Evolutionary conservation across 2,113 vertebrate genomes (phyloP), one percentile per base, ranked within the genome.

Genomic region (Blennius ocellaris): DNA sequence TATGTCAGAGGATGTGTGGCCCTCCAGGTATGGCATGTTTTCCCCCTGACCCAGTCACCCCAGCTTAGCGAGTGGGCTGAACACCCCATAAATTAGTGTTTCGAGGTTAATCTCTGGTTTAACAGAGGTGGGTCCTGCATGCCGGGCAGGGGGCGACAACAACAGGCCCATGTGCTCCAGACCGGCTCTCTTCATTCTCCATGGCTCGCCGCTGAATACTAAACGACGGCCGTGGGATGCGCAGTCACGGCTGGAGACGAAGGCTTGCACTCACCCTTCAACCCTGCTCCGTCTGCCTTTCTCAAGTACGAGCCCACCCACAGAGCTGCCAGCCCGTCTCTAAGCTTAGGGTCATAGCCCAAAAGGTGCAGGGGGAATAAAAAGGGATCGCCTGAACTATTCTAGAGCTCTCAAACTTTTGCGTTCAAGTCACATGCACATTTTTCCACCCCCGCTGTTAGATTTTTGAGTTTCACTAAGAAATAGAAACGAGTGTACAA

Each of bases 161-260:
- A 66, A 87, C 92, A 89, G 82, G 63, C 72, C 69, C 60, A 5
- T 60, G 60, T 80, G 69, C 80, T 68, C 93, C 95, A 94, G 92
- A 53, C 93, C 92, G 85, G 93, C 92, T 91, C 92, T 90, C 93
- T 94, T 89, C 94, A 93, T 92, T 96, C 93, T 91, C 91, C 93
- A 92, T 92, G 92, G 92, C 91, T 93, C 85, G 87, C 83, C 21
- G 87, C 84, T 75, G 96, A 95, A 97, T 94, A 88, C 93, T 95
- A 94, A 95, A 92, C 88, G 81, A 69, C 83, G 2, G 80, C 85
- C 69, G 83, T 59, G 77, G 84, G 86, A 96, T 95, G 94, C 94
- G 78, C 89, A 91, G 94, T 95, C 95, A 96, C 95, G 94, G 80
- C 76, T 66, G 9, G 10, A 61, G 53, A 65, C 30, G 60, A 66